Base-by-base conservation (phyloP, 2,797 vertebrate species). In the Aplochiton taeniatus region DNA sequence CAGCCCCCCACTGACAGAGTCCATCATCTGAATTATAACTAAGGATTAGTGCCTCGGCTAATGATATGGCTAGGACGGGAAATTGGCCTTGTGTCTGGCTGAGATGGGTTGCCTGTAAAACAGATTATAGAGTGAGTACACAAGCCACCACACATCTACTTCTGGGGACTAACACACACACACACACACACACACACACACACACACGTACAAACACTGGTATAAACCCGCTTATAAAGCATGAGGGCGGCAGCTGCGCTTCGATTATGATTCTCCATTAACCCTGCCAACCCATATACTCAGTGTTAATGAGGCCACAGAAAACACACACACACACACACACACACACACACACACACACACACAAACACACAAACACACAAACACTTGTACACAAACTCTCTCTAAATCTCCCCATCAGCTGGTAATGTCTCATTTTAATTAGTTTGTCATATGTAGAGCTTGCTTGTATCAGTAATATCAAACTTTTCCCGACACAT, bases 21-120 rank as follows among this genome's bases (percentile, higher is more conserved):
- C 82, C 87, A 75, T 90, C 88, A 90, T 88, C 91, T 90, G 91
- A 89, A 93, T 94, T 84, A 84, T 80, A 91, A 89, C 67, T 68
- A 80, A 80, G 88, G 88, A 88, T 90, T 89, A 89, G 72, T 69
- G 76, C 63, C 65, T 13, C n/a, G 75, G 83, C 83, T 87, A 88
- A 89, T 87, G 87, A 87, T 73, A 82, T 77, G 76, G 84, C 73
- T 60, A 55, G 72, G 74, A 77, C 75, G 69, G 62, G 70, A 75
- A 87, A 78, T 68, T 69, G 77, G 84, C 76, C 84, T 75, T 85
- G 83, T 81, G 83, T 85, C 85, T 83, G 76, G 79, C 76, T 75
- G 79, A 67, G 75, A 75, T n/a, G 61, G 63, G 70, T 78, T 84
- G 83, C 68, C 77, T 82, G 78, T 82, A 87, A 89, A 87, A 80